Evolutionary conservation across 2,113 vertebrate genomes (phyloP).

Genomic region (Thamnophis sirtalis): DNA sequence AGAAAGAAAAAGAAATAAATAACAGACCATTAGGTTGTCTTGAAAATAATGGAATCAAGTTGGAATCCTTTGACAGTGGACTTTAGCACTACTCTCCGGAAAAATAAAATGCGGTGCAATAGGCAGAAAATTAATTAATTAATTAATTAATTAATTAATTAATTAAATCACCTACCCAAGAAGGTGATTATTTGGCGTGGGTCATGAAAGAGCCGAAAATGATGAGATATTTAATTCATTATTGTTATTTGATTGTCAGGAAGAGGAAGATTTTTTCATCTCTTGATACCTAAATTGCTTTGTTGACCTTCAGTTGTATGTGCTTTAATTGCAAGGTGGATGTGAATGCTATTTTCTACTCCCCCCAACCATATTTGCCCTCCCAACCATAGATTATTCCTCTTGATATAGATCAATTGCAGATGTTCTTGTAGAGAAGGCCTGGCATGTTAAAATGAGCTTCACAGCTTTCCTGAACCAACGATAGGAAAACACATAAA

Average conservation of each 20-base stretch:
- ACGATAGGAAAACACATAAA: conserved; percentile 60
- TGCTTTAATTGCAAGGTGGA: neutral
- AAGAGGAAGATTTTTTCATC: neutral
- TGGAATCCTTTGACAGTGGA: neutral
- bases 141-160: neutral
- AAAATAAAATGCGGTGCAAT: neutral
- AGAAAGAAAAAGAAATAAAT: neutral
- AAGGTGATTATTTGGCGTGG: neutral
- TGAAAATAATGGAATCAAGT: neutral
- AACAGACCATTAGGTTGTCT: neutral
- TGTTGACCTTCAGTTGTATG: neutral
- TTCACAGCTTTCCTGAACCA: conserved; percentile 62
- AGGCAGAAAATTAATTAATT: neutral
- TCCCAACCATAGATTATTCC: neutral
- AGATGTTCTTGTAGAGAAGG: conserved; percentile 34
- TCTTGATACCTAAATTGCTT: neutral
- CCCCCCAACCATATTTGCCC: neutral
- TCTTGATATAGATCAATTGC: conserved; percentile 55
- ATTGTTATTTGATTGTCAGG: neutral
- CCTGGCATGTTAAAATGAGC: conserved; percentile 39
- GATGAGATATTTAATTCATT: neutral
- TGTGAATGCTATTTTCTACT: neutral
- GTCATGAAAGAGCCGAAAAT: neutral
- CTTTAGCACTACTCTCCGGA: neutral
- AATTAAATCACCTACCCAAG: neutral